Percentiles rank a stretch among this genome's conserved stretches.
phyloP scores from a whole-genome alignment of 2,113 vertebrate genomes.

The Pomatorhinus ruficollis region DNA sequence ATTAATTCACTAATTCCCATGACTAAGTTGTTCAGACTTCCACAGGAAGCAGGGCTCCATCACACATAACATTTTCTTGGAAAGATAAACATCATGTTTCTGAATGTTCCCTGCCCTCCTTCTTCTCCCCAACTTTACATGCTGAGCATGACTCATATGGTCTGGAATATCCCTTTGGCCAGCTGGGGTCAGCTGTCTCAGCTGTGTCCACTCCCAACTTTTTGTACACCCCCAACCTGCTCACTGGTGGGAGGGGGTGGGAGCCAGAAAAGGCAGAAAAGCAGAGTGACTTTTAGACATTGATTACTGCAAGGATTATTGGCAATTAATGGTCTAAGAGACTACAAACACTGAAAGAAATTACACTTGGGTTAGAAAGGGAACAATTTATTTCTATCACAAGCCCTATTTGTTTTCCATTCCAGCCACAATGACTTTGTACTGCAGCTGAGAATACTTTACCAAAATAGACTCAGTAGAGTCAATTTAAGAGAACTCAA shows the following conservation, averaged over 20 bases:
- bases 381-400: not conserved
- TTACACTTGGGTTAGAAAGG: not conserved
- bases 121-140: not conserved
- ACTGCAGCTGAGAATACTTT: slow-evolving; percentile 77
- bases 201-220: not conserved
- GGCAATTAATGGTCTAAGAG: not conserved
- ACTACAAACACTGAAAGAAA: not conserved
- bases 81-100: not conserved
- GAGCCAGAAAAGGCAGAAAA: not conserved
- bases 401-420: not conserved
- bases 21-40: not conserved
- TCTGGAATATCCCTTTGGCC: not conserved
- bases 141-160: not conserved
- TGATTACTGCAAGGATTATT: not conserved
- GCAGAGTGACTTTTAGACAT: not conserved
- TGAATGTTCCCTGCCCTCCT: not conserved
- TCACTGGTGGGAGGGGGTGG: fast-evolving
- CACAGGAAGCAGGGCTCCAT: not conserved
- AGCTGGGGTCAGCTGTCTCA: not conserved
- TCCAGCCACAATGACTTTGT: slow-evolving; percentile 89
- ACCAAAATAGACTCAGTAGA: slow-evolving; percentile 74
- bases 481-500: slow-evolving; percentile 76
- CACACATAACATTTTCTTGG: not conserved
- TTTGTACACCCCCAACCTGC: no score
- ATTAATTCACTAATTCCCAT: not conserved